Base-by-base conservation (phyloP, 2,888 invertebrate species). In the Drosophila mimetica region DNA sequence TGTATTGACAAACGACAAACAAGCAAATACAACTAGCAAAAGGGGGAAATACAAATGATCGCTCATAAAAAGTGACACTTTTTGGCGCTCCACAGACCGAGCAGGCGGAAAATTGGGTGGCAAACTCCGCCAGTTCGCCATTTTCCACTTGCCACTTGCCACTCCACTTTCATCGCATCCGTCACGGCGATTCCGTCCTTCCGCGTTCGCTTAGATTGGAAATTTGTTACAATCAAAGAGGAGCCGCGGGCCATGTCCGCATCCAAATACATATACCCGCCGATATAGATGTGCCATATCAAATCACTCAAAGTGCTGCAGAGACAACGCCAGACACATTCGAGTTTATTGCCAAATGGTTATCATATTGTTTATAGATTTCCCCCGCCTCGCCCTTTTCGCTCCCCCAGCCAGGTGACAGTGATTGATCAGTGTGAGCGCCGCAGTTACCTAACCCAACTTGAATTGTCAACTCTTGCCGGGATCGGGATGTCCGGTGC, bases 311-410 rank as follows among this genome's bases (percentile, higher is more conserved):
- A 87, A 86, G 87, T 88, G 89, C 74, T 60, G 71, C 61, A 75
- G 77, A 77, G 83, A 87, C 86, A 82, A 57, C 79, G 69, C 41
- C 61, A 75, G 69, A 79, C 66, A 70, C 70, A 55, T 55, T 51
- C 50, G 76, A 84, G 75, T 88, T 88, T 88, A 84, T 86, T 80
- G 89, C 69, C 82, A 88, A 89, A 86, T 88, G 86, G 88, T 83
- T 82, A 84, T 86, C 90, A 89, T 81, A 90, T 90, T 90, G 90
- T 89, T 90, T 89, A 90, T 90, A 86, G 89, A 91, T 91, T 90
- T 90, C 77, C 79, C 79, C 76, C 51, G 65, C 8, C 16, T n/a
- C 28, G 11, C 13, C 13, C 28, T 28, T 55, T 44, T 18, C n/a
- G n/a, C 18, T 18, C 22, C 58, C 8, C 58, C 30, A 20, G 60